Base-by-base conservation (phyloP, 2,888 invertebrate species). In the Callimorpha dominula region DNA sequence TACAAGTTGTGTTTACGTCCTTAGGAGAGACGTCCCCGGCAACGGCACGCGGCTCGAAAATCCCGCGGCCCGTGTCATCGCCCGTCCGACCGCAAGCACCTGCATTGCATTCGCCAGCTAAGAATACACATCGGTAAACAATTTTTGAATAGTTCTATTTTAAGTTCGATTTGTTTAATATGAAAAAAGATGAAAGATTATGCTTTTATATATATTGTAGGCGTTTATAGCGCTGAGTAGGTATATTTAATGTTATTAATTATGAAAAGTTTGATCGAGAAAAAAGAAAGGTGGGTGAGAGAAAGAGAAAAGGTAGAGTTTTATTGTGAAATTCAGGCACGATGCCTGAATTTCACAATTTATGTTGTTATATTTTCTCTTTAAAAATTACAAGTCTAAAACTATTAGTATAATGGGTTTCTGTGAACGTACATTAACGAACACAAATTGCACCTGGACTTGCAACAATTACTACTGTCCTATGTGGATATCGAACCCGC, bases 11-110 rank as follows among this genome's bases (percentile, higher is more conserved):
- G 62, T 74, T 70, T 66, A 57, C 70, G 60, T 85, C 79, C 76
- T 15, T 87, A 95, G 95, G 95, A 77, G 95, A 95, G 81, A 95
- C 93, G 40, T 96, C 95, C 9, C 95, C 93, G 64, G 94, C 96
- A 9, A 85, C 94, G n/a, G 85, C 95, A 40, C 92, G 95, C 15
- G 97, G 97, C 76, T 98, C 97, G 0, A 97, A 97, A 86, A 98
- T 98, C 84, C 98, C 98, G 4, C 94, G 98, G 75, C 97, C 97
- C 1, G 97, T 98, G 78, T 97, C 97, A 1, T 97, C 97, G 43
- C 98, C 98, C 31, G 96, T 97, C 6, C 96, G 97, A 82, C 97
- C 97, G 20, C 92, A 93, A 60, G 94, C 95, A 70, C 95, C 95
- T 42, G 78, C 89, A 14, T 79, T 94, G 52, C 91, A 92, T 40